phyloP scores from a whole-genome alignment of 2,113 vertebrate species.

The Tauraco erythrolophus region DNA sequence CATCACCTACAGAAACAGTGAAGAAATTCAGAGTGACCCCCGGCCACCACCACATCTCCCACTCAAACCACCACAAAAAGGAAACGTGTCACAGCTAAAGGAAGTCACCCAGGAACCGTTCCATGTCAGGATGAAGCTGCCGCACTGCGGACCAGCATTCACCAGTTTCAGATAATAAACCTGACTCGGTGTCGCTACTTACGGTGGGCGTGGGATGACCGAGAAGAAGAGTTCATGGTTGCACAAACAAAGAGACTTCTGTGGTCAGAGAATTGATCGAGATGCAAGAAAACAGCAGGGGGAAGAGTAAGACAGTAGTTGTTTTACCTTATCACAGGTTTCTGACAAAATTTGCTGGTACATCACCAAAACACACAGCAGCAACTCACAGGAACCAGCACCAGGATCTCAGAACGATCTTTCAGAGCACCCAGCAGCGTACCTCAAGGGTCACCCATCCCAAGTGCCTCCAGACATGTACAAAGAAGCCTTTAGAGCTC shows the following conservation, averaged over 20 bases:
- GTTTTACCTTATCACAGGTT: not conserved
- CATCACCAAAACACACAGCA: not conserved
- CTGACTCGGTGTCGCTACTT: not conserved
- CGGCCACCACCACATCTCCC: not conserved
- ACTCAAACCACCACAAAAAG: not conserved
- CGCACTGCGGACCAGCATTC: not conserved
- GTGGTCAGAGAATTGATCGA: not conserved
- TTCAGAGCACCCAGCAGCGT: not conserved
- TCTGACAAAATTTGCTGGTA: not conserved
- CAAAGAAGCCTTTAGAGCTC: not conserved
- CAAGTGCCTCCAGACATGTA: accelerated
- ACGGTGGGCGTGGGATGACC: not conserved
- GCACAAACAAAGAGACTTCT: not conserved
- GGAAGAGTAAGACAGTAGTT: not conserved
- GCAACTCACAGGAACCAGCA: not conserved
- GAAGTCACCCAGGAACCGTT: accelerated
- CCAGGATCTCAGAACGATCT: not conserved
- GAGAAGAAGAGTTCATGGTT: not conserved
- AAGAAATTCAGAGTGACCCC: not conserved
- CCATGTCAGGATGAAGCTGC: not conserved
- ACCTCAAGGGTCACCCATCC: not conserved
- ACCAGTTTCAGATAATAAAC: not conserved
- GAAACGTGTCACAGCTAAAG: not conserved
- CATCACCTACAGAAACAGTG: not conserved
- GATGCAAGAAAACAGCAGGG: not conserved